phyloP scores from a whole-genome alignment of 2,888 invertebrate genomes.

The Athripsodes cinereus region DNA sequence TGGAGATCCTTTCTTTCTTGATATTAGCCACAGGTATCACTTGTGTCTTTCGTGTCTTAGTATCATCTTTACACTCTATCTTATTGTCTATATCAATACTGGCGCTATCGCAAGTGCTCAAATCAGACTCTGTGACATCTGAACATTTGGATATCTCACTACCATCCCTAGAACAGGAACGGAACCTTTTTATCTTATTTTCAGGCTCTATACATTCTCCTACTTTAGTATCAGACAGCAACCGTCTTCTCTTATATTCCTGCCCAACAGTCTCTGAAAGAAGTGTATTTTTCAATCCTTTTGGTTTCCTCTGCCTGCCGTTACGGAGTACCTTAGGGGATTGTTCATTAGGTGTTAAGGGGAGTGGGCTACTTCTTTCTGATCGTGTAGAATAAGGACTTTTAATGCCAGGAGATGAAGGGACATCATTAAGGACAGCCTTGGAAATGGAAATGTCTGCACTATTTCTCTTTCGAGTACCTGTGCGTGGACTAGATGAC shows the following conservation, averaged over 20 bases:
- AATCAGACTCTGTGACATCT: slow-evolving; percentile 56
- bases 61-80: slow-evolving; percentile 12
- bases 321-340: slow-evolving; percentile 57
- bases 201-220: slow-evolving; percentile 39
- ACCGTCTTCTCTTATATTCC: slow-evolving; percentile 41
- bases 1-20: slow-evolving; percentile 10
- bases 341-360: slow-evolving; percentile 29
- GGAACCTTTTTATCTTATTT: slow-evolving; percentile 44
- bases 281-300: slow-evolving; percentile 43
- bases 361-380: slow-evolving; percentile 50
- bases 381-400: slow-evolving; percentile 58
- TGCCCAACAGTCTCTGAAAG: slow-evolving; percentile 55
- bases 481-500: slow-evolving; percentile 46
- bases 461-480: slow-evolving; percentile 40
- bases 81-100: slow-evolving; percentile 20
- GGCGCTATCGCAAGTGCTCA: slow-evolving; percentile 48
- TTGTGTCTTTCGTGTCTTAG: neutral
- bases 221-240: slow-evolving; percentile 48
- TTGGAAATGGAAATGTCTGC: slow-evolving; percentile 49
- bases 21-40: slow-evolving; percentile 8
- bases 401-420: slow-evolving; percentile 42
- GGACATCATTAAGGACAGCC: slow-evolving; percentile 41
- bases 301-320: slow-evolving; percentile 56
- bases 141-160: slow-evolving; percentile 58
- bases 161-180: slow-evolving; percentile 50